Evolutionary conservation across 2,797 vertebrate genomes (phyloP).

Genomic region (Distichodus sexfasciatus): DNA sequence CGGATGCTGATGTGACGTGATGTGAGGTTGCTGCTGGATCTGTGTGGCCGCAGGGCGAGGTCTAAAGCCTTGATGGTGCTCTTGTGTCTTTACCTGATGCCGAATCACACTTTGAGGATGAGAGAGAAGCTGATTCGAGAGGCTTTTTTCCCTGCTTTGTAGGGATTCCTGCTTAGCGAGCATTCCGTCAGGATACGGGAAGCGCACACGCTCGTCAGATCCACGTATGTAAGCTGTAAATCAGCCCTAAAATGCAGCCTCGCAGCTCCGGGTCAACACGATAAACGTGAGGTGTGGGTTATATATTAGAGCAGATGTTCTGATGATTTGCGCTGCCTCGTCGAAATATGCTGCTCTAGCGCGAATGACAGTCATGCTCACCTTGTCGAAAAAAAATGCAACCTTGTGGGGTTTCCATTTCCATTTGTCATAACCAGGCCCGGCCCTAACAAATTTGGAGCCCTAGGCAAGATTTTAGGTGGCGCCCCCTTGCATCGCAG

Average conservation of each 20-base stretch:
- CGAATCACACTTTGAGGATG: conserved; percentile 3
- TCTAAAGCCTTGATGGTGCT: conserved; percentile 16
- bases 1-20: background rate
- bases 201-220: conserved; percentile 30
- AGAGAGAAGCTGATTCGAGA: conserved; percentile 2
- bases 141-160: conserved; percentile 25
- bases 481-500: too few relatives aligned
- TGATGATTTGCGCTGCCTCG: too few relatives aligned
- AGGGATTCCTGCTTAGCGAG: conserved; percentile 19
- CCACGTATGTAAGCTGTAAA: background rate
- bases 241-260: too few relatives aligned
- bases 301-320: too few relatives aligned
- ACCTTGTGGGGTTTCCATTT: too few relatives aligned
- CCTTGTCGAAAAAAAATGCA: too few relatives aligned
- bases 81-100: conserved; percentile 5
- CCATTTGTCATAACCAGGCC: too few relatives aligned
- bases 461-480: too few relatives aligned
- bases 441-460: too few relatives aligned
- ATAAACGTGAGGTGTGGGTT: background rate
- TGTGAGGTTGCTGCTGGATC: background rate
- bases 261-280: too few relatives aligned
- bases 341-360: too few relatives aligned
- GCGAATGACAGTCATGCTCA: too few relatives aligned
- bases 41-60: background rate
- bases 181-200: conserved; percentile 17